A percentile compares a stretch with the other conserved stretches of the same genome.
phyloP scores from a whole-genome alignment of 2,888 invertebrate species.

The Drosophila lacicola region DNA sequence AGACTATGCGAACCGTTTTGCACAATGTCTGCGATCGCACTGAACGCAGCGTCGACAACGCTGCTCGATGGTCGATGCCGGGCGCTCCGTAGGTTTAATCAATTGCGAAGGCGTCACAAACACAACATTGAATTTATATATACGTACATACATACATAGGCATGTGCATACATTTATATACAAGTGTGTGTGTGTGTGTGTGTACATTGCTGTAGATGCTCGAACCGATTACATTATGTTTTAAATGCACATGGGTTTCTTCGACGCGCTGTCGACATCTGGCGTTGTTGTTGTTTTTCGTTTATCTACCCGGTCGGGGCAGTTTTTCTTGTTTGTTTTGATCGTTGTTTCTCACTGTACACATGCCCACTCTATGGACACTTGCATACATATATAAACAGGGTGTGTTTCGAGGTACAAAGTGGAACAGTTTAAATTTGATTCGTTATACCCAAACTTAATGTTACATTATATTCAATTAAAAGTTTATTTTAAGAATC shows the following conservation, averaged over 20 bases:
- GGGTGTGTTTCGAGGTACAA: conserved; percentile 1
- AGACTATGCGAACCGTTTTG: conserved; percentile 57
- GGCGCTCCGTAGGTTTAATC: conserved; percentile 64
- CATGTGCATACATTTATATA: background rate
- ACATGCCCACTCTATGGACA: conserved; percentile 19
- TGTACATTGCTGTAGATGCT: conserved; percentile 4
- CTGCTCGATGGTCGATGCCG: conserved; percentile 28
- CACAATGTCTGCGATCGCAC: conserved; percentile 79
- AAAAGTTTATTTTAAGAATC: conserved; percentile 11
- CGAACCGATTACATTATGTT: conserved; percentile 23
- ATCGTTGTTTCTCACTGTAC: conserved; percentile 55
- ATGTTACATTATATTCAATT: background rate
- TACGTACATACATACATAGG: conserved; percentile 4
- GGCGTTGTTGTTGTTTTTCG: conserved; percentile 31
- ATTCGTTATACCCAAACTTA: background rate
- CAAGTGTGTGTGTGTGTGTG: background rate
- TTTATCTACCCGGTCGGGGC: conserved; percentile 47
- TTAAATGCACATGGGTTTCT: conserved; percentile 41
- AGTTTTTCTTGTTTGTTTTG: conserved; percentile 77
- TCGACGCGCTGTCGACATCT: conserved; percentile 41
- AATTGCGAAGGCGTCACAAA: conserved; percentile 64
- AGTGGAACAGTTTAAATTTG: background rate
- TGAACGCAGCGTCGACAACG: conserved; percentile 46
- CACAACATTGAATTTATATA: conserved; percentile 33
- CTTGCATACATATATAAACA: conserved; percentile 2